Base-by-base conservation (phyloP, 2,888 invertebrate genomes). In the Tetramorium bicarinatum region DNA sequence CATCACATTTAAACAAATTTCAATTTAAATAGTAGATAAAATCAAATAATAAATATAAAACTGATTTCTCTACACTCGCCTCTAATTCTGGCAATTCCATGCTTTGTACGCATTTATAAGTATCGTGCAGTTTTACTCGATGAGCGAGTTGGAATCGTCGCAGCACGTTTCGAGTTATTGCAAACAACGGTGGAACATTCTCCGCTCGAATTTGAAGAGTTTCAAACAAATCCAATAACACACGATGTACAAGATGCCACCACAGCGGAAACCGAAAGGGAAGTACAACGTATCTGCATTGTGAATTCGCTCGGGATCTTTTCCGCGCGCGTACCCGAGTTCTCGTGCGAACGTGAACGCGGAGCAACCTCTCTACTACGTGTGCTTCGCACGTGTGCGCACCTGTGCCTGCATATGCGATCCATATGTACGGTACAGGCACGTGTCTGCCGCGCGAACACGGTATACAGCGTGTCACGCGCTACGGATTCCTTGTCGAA, bases 141-240 rank as follows among this genome's bases (percentile, higher is more conserved):
- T 41, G 18, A 41, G 49, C 21, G 21, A 6, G 52, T 41, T 76
- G 77, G 71, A 82, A 83, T 75, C 67, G 82, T 88, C 86, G 74
- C 81, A 62, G 84, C 87, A 66, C 83, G 38, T 1, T 34, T 34
- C 21, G 41, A 4, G 64, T n/a, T 62, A 62, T n/a, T 62, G 62
- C 38, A 62, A 64, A 64, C 62, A 44, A 44, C 54, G 67, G 15
- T 56, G 21, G 80, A 66, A 44, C 64, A 41, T 82, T 87, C 83
- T 83, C 79, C 74, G 87, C 86, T 87, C 91, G 92, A 91, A 93
- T 93, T 92, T 92, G 92, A 92, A 92, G 93, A 94, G 92, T 94
- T 94, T 89, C 91, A 91, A 93, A 93, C 93, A 93, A 94, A 94
- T 93, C 92, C 92, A 93, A 94, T 93, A 93, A 93, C 90, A 91